These are phyloP conservation scores for Stylophora pistillata DNA, from an alignment of 64 coral and sea anemone genomes.

Conservation along the genomic window DNA sequence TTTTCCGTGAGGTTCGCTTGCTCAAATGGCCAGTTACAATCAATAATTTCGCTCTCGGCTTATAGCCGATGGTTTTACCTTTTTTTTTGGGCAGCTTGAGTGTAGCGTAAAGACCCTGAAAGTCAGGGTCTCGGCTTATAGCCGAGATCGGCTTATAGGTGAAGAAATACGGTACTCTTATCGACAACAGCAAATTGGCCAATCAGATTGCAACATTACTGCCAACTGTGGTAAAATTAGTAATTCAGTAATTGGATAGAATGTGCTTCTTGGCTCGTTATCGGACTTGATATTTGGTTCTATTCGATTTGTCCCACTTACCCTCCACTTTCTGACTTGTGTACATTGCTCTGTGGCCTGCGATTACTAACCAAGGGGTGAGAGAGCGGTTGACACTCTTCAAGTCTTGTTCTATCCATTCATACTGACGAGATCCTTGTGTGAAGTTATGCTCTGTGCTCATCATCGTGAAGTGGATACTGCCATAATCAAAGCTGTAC, in stretches of 20 bases:
- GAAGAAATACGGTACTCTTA: no score
- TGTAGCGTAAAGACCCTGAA: no score
- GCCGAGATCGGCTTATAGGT: no score
- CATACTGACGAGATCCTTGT: slow-evolving; percentile 66
- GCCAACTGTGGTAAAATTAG: no score
- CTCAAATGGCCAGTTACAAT: slow-evolving; percentile 19
- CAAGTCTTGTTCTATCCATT: slow-evolving; percentile 92
- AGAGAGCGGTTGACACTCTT: slow-evolving; percentile 75
- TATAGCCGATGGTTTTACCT: not conserved
- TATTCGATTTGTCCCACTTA: slow-evolving; percentile 19
- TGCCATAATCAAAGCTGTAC: slow-evolving; percentile 97
- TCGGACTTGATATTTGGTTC: not conserved
- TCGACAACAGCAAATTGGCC: no score
- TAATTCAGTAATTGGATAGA: no score
- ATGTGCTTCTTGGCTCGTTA: no score
- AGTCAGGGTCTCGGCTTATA: no score
- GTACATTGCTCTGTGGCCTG: slow-evolving; percentile 94
- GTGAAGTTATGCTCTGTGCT: slow-evolving; percentile 95
- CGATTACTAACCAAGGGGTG: slow-evolving; percentile 92
- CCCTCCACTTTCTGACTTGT: slow-evolving; percentile 75
- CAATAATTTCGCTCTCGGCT: slow-evolving; percentile 26
- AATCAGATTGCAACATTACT: no score
- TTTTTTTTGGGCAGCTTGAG: no score
- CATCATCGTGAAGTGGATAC: slow-evolving; percentile 96
- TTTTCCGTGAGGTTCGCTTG: slow-evolving; percentile 12